Conservation (phyloP, 2,888 invertebrate species). For the Digitonthophagus gazella region DNA sequence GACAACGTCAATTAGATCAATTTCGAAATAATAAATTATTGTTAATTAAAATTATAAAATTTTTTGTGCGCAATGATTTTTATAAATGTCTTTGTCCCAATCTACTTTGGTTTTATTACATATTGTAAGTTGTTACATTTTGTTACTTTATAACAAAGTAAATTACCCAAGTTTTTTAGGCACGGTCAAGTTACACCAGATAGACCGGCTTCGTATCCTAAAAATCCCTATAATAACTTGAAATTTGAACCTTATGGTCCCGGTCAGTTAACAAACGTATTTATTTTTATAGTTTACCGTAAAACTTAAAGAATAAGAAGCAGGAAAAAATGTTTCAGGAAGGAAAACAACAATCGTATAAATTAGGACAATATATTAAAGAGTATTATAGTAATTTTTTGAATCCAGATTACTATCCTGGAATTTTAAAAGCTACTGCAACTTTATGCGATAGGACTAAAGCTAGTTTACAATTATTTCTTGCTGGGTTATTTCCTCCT, state of each 20-base stretch:
- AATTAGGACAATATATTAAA: slow-evolving; percentile 59
- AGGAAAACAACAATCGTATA: slow-evolving; percentile 61
- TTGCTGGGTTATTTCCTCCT: slow-evolving; percentile 69
- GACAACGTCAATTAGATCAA: no score
- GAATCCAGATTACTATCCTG: slow-evolving; percentile 55
- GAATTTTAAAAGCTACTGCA: slow-evolving; percentile 60
- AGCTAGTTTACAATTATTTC: slow-evolving; percentile 65
- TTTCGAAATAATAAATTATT: no score
- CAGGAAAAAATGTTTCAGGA: slow-evolving; percentile 53
- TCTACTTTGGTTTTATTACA: not conserved
- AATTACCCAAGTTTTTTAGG: slow-evolving; percentile 12
- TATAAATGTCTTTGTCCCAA: not conserved
- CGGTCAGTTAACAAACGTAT: slow-evolving; percentile 20
- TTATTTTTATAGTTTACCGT: slow-evolving; percentile 8
- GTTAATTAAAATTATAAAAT: no score
- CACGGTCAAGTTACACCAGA: slow-evolving; percentile 16
- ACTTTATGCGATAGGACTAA: slow-evolving; percentile 71
- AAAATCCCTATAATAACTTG: slow-evolving; percentile 10
- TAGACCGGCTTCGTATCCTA: slow-evolving; percentile 8
- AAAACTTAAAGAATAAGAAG: slow-evolving; percentile 30
- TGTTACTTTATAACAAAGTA: not conserved
- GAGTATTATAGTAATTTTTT: slow-evolving; percentile 59
- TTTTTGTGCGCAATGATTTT: not conserved
- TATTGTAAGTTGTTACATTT: not conserved
- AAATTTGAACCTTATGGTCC: slow-evolving; percentile 13